These are phyloP conservation scores for Saccostrea echinata DNA, from an alignment of 1,140 invertebrate species.

Conservation along the genomic window DNA sequence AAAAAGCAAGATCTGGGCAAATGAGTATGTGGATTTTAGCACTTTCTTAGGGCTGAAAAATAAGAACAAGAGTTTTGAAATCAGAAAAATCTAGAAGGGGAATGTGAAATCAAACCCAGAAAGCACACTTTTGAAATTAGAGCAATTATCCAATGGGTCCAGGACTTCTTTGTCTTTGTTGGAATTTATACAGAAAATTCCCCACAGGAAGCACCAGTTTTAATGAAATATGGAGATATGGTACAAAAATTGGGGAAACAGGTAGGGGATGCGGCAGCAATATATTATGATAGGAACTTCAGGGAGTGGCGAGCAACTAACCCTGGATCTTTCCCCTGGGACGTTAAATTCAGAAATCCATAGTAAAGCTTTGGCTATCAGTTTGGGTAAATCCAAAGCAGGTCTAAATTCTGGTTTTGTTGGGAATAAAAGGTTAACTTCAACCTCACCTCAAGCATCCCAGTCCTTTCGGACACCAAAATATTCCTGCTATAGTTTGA, in stretches of 20 bases:
- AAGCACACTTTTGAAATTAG: slow-evolving; percentile 32
- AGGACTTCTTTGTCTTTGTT: slow-evolving; percentile 48
- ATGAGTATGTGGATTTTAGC: slow-evolving; percentile 44
- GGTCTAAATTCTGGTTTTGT: neutral
- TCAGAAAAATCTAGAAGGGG: neutral
- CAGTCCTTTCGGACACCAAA: neutral
- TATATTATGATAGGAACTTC: slow-evolving; percentile 49
- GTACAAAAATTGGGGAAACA: slow-evolving; percentile 24
- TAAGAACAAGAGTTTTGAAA: neutral
- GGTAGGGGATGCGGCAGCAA: slow-evolving; percentile 31
- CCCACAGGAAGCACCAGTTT: neutral
- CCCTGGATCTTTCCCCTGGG: slow-evolving; percentile 38
- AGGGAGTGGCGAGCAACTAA: slow-evolving; percentile 43
- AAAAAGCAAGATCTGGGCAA: slow-evolving; percentile 40
- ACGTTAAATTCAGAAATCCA: slow-evolving; percentile 40
- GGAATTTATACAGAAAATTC: slow-evolving; percentile 37
- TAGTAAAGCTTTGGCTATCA: slow-evolving; percentile 1
- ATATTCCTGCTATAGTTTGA: slow-evolving; percentile 35
- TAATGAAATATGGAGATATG: slow-evolving; percentile 48
- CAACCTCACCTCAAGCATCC: slow-evolving; percentile 26
- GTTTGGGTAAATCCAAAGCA: neutral
- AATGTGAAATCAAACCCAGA: neutral
- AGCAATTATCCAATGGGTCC: slow-evolving; percentile 26
- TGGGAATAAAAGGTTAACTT: neutral
- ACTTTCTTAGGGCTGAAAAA: neutral